Conservation (phyloP, 2,797 vertebrate genomes). For the Distichodus sexfasciatus region DNA sequence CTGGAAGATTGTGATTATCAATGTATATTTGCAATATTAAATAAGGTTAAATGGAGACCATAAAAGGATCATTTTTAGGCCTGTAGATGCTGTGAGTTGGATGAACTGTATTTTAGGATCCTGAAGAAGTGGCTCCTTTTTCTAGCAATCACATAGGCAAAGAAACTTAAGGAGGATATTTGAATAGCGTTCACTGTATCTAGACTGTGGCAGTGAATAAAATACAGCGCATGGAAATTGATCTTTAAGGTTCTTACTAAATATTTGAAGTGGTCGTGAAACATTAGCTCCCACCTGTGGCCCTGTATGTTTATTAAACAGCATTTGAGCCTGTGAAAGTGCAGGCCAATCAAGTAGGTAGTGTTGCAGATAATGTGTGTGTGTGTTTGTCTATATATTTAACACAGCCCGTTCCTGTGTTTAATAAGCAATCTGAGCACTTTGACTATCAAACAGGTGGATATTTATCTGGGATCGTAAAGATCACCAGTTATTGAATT, state of each 20-base stretch:
- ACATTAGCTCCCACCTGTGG: neutral
- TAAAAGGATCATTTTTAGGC: too few relatives aligned
- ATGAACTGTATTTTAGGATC: too few relatives aligned
- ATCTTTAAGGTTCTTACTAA: neutral
- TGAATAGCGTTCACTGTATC: neutral
- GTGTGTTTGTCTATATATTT: neutral
- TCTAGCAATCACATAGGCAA: too few relatives aligned
- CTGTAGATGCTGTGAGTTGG: too few relatives aligned
- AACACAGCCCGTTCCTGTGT: neutral
- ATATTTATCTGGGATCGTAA: neutral
- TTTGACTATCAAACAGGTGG: constrained; percentile 2
- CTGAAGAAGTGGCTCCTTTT: too few relatives aligned
- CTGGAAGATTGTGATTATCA: too few relatives aligned
- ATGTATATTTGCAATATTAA: too few relatives aligned
- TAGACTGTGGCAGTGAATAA: neutral
- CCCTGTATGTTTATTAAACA: constrained; percentile 17
- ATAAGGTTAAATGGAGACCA: too few relatives aligned
- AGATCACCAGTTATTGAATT: neutral
- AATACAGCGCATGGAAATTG: neutral
- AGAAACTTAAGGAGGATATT: too few relatives aligned
- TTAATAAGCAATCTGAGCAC: constrained; percentile 6
- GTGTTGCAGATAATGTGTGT: neutral
- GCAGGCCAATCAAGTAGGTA: constrained; percentile 1
- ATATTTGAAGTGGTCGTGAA: constrained; percentile 4
- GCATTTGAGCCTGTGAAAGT: constrained; percentile 4